Percentiles rank a stretch among this genome's conserved stretches.
phyloP scores from a whole-genome alignment of 2,113 vertebrate species.

The Hypanus sabinus region DNA sequence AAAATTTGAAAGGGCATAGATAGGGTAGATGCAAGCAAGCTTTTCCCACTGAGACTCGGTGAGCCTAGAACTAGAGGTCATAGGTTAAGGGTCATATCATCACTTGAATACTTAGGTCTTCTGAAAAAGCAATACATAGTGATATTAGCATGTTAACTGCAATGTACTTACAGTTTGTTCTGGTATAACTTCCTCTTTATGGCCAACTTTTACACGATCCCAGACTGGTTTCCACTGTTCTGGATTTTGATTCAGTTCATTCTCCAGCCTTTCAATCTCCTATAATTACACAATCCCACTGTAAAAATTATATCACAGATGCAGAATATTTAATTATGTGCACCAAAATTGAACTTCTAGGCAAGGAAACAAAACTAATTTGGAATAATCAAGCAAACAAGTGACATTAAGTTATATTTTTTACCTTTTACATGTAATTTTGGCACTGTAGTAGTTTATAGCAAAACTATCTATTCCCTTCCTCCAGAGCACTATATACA shows the following conservation, averaged over 20 bases:
- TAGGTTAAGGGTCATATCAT: not conserved
- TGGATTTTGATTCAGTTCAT: slow-evolving; percentile 72
- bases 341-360: not conserved
- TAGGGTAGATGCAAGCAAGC: too few relatives aligned
- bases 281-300: slow-evolving; percentile 49
- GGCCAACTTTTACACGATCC: slow-evolving; percentile 72
- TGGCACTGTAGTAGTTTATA: not conserved
- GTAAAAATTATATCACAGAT: not conserved
- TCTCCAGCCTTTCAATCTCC: slow-evolving; percentile 88
- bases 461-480: not conserved
- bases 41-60: too few relatives aligned
- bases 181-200: slow-evolving; percentile 74
- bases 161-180: slow-evolving; percentile 72
- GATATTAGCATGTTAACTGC: not conserved
- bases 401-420: too few relatives aligned
- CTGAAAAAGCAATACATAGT: not conserved
- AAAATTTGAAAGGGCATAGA: too few relatives aligned
- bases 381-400: not conserved
- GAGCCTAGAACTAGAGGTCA: too few relatives aligned
- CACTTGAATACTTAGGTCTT: not conserved
- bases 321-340: not conserved
- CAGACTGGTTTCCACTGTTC: slow-evolving; percentile 86
- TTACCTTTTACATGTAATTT: too few relatives aligned
- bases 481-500: too few relatives aligned
- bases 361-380: not conserved